phyloP scores from a whole-genome alignment of 2,888 invertebrate genomes.

The Heliconius erato region DNA sequence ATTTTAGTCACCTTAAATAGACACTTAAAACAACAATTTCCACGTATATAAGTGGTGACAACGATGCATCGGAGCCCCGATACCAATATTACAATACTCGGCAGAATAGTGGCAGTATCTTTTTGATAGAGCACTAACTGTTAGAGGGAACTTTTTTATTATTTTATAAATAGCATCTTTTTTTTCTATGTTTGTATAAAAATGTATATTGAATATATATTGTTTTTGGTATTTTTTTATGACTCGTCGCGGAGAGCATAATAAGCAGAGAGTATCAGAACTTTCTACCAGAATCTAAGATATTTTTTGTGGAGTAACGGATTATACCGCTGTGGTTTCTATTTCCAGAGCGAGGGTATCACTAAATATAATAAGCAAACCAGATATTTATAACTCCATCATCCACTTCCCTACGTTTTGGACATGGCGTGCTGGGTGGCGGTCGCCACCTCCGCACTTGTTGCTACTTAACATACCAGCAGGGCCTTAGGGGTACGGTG shows the following conservation, averaged over 20 bases:
- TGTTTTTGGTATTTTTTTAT: no score
- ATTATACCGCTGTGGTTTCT: not conserved
- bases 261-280: no score
- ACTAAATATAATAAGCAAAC: not conserved
- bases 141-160: not conserved
- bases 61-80: conserved; percentile 46
- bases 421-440: no score
- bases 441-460: no score
- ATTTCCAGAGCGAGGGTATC: not conserved
- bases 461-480: no score
- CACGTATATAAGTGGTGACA: conserved; percentile 40
- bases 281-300: not conserved
- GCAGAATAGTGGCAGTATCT: conserved; percentile 38
- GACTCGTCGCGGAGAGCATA: no score
- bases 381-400: no score
- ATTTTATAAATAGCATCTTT: no score
- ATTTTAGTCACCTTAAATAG: conserved; percentile 14
- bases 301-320: not conserved
- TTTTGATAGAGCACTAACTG: conserved; percentile 16
- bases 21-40: conserved; percentile 10
- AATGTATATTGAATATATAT: no score
- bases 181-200: not conserved
- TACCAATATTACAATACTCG: conserved; percentile 54
- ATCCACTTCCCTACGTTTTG: no score
- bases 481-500: no score